phyloP scores from a whole-genome alignment of 2,797 vertebrate species.

The Takifugu rubripes region DNA sequence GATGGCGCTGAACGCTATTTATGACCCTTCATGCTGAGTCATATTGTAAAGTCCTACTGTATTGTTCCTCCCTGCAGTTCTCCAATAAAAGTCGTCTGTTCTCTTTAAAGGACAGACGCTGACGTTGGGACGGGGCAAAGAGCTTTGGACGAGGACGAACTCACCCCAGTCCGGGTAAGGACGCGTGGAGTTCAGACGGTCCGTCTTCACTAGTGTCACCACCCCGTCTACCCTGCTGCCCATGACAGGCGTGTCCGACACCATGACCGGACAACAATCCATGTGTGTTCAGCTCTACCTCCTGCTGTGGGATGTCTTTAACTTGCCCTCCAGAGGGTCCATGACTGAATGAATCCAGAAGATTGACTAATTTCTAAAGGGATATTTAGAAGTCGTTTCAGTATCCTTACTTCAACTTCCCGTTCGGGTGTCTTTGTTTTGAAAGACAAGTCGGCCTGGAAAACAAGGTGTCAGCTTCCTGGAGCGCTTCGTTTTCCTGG shows the following conservation, averaged over 20 bases:
- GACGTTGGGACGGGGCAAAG: slow-evolving; percentile 3
- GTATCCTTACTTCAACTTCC: slow-evolving; percentile 10
- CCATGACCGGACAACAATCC: slow-evolving; percentile 63
- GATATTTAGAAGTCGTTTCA: not conserved
- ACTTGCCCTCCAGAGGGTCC: slow-evolving; percentile 9
- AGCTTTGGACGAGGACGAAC: slow-evolving; percentile 17
- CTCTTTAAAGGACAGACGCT: not conserved
- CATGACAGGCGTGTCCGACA: slow-evolving; percentile 60
- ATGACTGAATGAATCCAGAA: slow-evolving; percentile 13
- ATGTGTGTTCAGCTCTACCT: slow-evolving; percentile 32
- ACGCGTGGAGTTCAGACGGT: slow-evolving; percentile 29
- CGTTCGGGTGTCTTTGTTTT: slow-evolving; percentile 6
- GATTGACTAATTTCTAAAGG: not conserved
- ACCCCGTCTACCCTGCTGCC: slow-evolving; percentile 61
- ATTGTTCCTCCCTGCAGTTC: too few relatives aligned
- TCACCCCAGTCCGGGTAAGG: slow-evolving; percentile 48
- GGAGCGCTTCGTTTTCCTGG: slow-evolving; percentile 31
- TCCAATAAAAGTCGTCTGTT: too few relatives aligned
- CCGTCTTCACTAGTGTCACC: slow-evolving; percentile 55
- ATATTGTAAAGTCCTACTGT: too few relatives aligned
- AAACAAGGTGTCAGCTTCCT: slow-evolving; percentile 20
- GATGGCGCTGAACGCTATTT: too few relatives aligned
- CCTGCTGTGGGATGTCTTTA: slow-evolving; percentile 7
- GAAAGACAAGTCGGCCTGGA: slow-evolving; percentile 4
- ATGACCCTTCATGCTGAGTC: too few relatives aligned